Percentiles rank a stretch among this genome's conserved stretches.
Evolutionary conservation across 2,797 vertebrate species (phyloP).

Genomic region (Silurus lanzhouensis): DNA sequence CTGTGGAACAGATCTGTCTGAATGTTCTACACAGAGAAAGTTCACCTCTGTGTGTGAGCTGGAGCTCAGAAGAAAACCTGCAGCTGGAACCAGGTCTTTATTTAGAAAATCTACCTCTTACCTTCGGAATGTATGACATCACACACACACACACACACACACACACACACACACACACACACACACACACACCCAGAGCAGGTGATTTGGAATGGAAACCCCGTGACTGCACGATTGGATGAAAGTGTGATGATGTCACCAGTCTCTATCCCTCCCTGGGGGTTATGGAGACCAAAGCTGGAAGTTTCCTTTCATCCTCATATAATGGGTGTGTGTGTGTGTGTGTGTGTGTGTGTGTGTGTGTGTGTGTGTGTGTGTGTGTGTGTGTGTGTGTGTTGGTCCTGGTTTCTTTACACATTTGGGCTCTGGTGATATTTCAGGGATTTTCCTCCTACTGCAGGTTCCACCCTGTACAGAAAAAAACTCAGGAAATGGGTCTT

Average conservation of each 20-base stretch:
- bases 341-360: constrained; percentile 6
- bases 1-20: not conserved
- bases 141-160: constrained; percentile 11
- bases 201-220: constrained; percentile 28
- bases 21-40: not conserved
- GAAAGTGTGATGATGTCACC: constrained; percentile 47
- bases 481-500: not conserved
- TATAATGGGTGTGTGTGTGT: constrained; percentile 21
- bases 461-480: not conserved
- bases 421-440: not conserved
- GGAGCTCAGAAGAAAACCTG: not conserved
- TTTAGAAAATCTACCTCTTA: constrained; percentile 19
- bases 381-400: not conserved
- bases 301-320: constrained; percentile 35
- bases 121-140: constrained; percentile 32
- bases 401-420: not conserved
- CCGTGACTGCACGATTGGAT: constrained; percentile 42
- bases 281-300: constrained; percentile 10
- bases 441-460: not conserved
- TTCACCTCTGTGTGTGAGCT: too few relatives aligned
- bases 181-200: constrained; percentile 9
- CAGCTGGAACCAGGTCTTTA: not conserved
- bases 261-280: constrained; percentile 31
- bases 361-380: not conserved
- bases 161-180: not conserved